Base-by-base conservation (phyloP, 53 echinoderm and acorn worm genomes). In the Paelopatides confundens region DNA sequence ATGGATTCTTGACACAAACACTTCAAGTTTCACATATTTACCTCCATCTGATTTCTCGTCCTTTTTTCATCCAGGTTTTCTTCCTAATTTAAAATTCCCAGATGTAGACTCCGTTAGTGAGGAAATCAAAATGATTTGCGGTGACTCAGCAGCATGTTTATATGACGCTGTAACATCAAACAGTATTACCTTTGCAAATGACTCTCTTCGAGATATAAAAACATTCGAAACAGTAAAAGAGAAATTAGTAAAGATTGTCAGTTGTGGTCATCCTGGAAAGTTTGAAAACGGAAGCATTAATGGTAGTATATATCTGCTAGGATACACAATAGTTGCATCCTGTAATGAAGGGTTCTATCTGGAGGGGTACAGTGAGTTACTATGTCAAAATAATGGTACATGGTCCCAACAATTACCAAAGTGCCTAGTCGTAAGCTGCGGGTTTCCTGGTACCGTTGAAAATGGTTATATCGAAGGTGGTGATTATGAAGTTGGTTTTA, bases 31-130 rank as follows among this genome's bases (percentile, higher is more conserved):
- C 36, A 92, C 71, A 14, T 92, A 92, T 33, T 28, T 77, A 24
- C 53, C 92, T 8, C 92, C 92, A 8, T 78, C 50, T 29, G 92
- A 92, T 36, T 89, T 77, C 81, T 77, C 52, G 31, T 79, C 89
- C 3, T 92, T 85, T 46, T 24, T 66, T 18, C 37, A 77, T 18
- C 89, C 92, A 31, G 62, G 74, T 0, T 92, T 92, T 46, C 24
- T 65, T 26, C 89, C 92, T 11, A 86, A 29, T 27, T 39, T 92
- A 10, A 40, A 50, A 11, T 50, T 86, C 53, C 92, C 92, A 0
- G 74, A 89, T 63, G 11, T 74, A 7, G 49, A 89, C 43, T 37
- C 66, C 7, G 81, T 89, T 5, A 89, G 81, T 23, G 66, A 92
- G 31, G 89, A 92, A 36, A 70, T 92, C 53, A 85, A 69, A 31